Base-by-base conservation (phyloP, 2,797 vertebrate species). In the Crenuchus spilurus region DNA sequence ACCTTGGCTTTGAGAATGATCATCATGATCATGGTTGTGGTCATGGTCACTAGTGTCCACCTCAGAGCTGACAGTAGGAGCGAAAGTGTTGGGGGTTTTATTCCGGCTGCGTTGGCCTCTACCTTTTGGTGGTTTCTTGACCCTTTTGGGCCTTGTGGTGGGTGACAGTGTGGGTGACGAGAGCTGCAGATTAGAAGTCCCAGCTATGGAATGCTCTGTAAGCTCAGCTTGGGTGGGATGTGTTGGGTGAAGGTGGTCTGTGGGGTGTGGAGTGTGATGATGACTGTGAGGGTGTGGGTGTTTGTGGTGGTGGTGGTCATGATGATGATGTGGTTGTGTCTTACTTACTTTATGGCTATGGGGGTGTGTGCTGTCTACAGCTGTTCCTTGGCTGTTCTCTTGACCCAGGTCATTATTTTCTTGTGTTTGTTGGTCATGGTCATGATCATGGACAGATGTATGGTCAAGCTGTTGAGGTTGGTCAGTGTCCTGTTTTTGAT, bases 91-190 rank as follows among this genome's bases (percentile, higher is more conserved):
- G 0, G 86, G 80, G 52, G 73, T 83, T 83, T 91, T 93, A 81
- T 86, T 91, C 33, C n/a, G 63, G 20, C 33, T 28, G 18, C 48
- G 74, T 10, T 66, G 67, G 48, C 76, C 84, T 77, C 87, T 90
- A 16, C 72, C 86, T 76, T 85, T 92, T 7, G 33, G 28, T 8
- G 68, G 75, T 78, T 88, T 92, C 72, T 86, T 90, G 62, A 82
- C 86, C 31, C 90, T 92, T 0, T 76, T 84, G 0, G 84, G 81
- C 61, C 88, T 92, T 24, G 86, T 81, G 31, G 90, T 89, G 0
- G 86, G 37, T 35, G 51, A 10, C 24, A 39, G 73, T 30, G 62
- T 74, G 1, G 39, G 44, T 1, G 51, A 28, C 1, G 72, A 54
- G 14, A 46, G 48, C 30, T 69, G 64, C 10, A 28, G 4, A 28